Evolutionary conservation across 1,140 invertebrate species (phyloP).

Genomic region (Helicorthomorpha holstii): DNA sequence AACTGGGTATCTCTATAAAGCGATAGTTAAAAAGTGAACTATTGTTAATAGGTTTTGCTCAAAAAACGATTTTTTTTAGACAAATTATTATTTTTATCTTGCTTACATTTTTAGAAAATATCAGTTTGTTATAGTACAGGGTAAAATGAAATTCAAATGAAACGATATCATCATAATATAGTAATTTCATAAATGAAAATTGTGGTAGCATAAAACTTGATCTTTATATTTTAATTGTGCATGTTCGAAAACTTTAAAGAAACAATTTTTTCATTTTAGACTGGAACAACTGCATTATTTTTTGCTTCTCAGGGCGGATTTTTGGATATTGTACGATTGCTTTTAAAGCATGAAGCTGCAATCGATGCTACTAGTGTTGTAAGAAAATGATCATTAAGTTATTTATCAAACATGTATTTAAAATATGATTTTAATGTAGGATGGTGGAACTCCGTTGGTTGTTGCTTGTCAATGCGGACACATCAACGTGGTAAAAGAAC

Average conservation of each 20-base stretch:
- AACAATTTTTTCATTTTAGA: conserved; percentile 37
- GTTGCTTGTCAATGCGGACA: conserved; percentile 83
- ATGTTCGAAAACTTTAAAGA: conserved; percentile 2
- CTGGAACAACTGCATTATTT: conserved; percentile 76
- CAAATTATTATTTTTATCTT: too few relatives aligned
- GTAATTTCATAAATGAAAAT: too few relatives aligned
- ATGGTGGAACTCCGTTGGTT: conserved; percentile 78
- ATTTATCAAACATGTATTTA: background rate
- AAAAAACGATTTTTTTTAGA: too few relatives aligned
- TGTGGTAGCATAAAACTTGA: too few relatives aligned
- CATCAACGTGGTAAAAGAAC: conserved; percentile 61
- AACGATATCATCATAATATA: too few relatives aligned
- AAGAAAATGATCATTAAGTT: conserved; percentile 23
- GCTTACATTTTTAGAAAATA: too few relatives aligned
- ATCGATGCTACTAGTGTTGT: conserved; percentile 67
- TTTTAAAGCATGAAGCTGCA: conserved; percentile 55
- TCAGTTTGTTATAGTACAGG: too few relatives aligned
- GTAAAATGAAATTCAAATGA: too few relatives aligned
- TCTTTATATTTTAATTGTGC: background rate
- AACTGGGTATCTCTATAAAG: too few relatives aligned
- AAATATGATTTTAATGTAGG: conserved; percentile 31
- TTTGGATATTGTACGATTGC: conserved; percentile 53
- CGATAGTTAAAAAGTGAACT: too few relatives aligned
- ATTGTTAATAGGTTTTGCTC: too few relatives aligned
- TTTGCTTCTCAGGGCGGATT: conserved; percentile 81